phyloP scores from a whole-genome alignment of 2,888 invertebrate species.

The Coleophora flavipennella region DNA sequence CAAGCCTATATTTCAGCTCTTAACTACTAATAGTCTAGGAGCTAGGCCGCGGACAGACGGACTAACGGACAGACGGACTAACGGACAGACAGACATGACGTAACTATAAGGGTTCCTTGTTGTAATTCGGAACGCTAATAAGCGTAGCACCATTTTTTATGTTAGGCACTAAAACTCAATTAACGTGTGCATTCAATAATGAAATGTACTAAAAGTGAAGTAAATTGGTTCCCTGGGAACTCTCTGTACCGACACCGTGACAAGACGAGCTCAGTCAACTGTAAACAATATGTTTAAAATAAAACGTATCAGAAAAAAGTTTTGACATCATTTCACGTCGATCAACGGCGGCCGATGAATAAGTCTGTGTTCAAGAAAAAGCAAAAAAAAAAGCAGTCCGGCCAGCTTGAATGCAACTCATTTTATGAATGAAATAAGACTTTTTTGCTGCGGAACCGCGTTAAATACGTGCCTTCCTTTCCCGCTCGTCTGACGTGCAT shows the following conservation, averaged over 20 bases:
- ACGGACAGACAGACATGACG: too few relatives aligned
- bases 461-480: slow-evolving; percentile 71
- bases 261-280: slow-evolving; percentile 51
- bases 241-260: slow-evolving; percentile 21
- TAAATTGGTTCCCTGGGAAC: slow-evolving; percentile 29
- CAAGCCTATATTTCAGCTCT: too few relatives aligned
- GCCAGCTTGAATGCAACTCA: slow-evolving; percentile 59
- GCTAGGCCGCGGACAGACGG: too few relatives aligned
- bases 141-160: neutral
- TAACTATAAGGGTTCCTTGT: too few relatives aligned
- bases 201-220: neutral
- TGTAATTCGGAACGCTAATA: too few relatives aligned
- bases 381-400: slow-evolving; percentile 32
- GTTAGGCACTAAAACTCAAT: slow-evolving; percentile 1
- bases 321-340: slow-evolving; percentile 68
- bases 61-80: too few relatives aligned
- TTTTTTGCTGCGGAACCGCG: slow-evolving; percentile 59
- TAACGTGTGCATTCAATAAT: neutral
- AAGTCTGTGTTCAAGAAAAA: slow-evolving; percentile 24
- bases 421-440: slow-evolving; percentile 72
- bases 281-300: slow-evolving; percentile 63
- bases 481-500: slow-evolving; percentile 58
- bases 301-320: slow-evolving; percentile 23
- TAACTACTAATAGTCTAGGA: too few relatives aligned
- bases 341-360: slow-evolving; percentile 42